A percentile compares a stretch with the other conserved stretches of the same genome.
Evolutionary conservation across 2,888 invertebrate genomes (phyloP).

Genomic region (Pristionchus japonicus): DNA sequence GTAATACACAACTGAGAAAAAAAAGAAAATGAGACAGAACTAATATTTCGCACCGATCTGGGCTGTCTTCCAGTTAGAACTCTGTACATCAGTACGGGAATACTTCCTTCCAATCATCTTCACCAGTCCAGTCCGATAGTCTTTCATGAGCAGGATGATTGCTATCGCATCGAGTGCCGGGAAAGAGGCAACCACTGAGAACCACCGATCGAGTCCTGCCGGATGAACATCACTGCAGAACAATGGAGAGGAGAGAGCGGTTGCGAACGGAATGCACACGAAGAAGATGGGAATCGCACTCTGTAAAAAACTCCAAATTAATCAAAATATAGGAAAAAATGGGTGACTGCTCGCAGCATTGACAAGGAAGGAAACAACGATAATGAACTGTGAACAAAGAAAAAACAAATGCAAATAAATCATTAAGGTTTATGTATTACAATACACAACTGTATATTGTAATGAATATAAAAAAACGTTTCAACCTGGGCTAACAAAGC

Average conservation of each 20-base stretch:
- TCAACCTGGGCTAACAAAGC: not conserved
- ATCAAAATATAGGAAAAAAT: not conserved
- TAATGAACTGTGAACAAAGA: too few relatives aligned
- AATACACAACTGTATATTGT: too few relatives aligned
- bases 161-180: not conserved
- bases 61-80: too few relatives aligned
- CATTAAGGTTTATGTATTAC: too few relatives aligned
- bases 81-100: too few relatives aligned
- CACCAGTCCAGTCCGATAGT: not conserved
- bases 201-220: not conserved
- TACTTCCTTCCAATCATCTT: not conserved
- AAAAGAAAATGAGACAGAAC: too few relatives aligned
- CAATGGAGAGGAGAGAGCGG: not conserved
- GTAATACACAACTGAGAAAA: too few relatives aligned
- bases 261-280: not conserved
- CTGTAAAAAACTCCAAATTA: too few relatives aligned
- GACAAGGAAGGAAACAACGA: too few relatives aligned
- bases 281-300: not conserved
- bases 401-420: too few relatives aligned
- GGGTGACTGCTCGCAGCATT: not conserved
- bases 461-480: too few relatives aligned
- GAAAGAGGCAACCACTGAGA: not conserved
- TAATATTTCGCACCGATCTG: too few relatives aligned
- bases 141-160: not conserved
- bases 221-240: not conserved